Percentiles rank a stretch among this genome's conserved stretches.
phyloP scores from a whole-genome alignment of 92 coral and sea anemone genomes.

The Desmophyllum pertusum region DNA sequence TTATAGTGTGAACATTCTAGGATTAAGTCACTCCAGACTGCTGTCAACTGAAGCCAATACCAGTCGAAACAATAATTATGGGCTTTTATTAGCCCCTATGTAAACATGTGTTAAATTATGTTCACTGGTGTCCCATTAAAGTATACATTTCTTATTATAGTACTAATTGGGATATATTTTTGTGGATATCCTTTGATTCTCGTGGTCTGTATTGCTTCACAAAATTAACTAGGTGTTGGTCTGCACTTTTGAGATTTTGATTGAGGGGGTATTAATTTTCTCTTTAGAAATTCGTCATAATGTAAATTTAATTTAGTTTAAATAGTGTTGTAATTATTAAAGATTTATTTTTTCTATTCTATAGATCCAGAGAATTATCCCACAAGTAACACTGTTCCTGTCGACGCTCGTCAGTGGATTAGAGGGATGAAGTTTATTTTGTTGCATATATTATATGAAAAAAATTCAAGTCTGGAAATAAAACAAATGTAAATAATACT shows the following conservation, averaged over 20 bases:
- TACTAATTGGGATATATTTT: too few species aligned
- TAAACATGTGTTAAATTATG: too few species aligned
- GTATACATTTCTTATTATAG: too few species aligned
- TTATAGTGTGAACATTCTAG: not conserved
- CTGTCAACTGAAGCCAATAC: too few species aligned
- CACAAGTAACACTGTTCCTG: not conserved
- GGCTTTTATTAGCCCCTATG: too few species aligned
- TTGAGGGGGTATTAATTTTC: not conserved
- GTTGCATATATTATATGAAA: constrained; percentile 3
- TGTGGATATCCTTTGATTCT: not conserved
- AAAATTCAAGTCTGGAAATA: not conserved
- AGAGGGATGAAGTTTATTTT: not conserved
- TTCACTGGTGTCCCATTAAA: too few species aligned
- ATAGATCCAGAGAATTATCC: constrained; percentile 7
- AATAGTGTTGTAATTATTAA: not conserved
- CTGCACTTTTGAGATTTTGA: not conserved
- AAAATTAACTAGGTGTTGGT: too few species aligned
- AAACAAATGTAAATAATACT: constrained; percentile 4
- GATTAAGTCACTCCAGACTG: not conserved
- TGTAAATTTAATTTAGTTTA: not conserved
- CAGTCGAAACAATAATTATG: too few species aligned
- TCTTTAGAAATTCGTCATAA: too few species aligned
- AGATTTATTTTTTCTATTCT: not conserved
- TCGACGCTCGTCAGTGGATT: not conserved
- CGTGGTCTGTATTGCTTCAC: not conserved